phyloP scores from a whole-genome alignment of 2,113 vertebrate genomes.

The Quiscalus mexicanus region DNA sequence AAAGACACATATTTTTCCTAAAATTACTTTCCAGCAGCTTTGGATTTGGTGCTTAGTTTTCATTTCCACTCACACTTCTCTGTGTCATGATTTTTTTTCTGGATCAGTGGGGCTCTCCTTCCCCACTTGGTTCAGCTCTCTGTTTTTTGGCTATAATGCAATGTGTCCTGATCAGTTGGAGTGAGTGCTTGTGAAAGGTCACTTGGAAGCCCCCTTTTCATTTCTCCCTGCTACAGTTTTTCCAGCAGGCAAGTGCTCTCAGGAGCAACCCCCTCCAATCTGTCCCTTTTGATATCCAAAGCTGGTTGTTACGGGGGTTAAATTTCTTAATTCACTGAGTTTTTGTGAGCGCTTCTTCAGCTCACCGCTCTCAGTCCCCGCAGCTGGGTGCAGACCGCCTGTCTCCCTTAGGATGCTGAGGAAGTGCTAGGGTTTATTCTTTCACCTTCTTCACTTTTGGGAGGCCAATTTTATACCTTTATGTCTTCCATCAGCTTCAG shows the following conservation, averaged over 20 bases:
- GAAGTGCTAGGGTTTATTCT: not conserved
- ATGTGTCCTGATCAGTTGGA: not conserved
- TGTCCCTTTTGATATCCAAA: constrained; percentile 40
- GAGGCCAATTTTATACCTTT: not conserved
- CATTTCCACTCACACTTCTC: not conserved
- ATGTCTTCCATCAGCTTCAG: not conserved
- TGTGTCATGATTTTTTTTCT: not conserved
- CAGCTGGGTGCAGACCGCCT: not conserved
- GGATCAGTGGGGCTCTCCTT: not conserved
- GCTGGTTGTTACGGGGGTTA: constrained; percentile 10
- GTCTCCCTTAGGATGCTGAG: not conserved
- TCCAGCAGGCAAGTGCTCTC: not conserved
- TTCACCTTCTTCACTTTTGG: not conserved
- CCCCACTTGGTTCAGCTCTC: not conserved
- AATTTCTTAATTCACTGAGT: not conserved
- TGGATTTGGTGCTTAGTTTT: not conserved
- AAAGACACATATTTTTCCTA: not conserved
- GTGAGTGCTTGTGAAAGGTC: not conserved
- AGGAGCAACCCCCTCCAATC: not conserved
- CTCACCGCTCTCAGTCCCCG: rapidly evolving
- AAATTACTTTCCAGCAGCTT: not conserved
- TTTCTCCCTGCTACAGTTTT: not conserved
- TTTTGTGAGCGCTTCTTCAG: not conserved
- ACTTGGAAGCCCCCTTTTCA: not conserved
- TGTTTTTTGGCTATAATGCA: not conserved